Evolutionary conservation across 2,797 vertebrate species (phyloP).

Genomic region (Lacerta agilis): DNA sequence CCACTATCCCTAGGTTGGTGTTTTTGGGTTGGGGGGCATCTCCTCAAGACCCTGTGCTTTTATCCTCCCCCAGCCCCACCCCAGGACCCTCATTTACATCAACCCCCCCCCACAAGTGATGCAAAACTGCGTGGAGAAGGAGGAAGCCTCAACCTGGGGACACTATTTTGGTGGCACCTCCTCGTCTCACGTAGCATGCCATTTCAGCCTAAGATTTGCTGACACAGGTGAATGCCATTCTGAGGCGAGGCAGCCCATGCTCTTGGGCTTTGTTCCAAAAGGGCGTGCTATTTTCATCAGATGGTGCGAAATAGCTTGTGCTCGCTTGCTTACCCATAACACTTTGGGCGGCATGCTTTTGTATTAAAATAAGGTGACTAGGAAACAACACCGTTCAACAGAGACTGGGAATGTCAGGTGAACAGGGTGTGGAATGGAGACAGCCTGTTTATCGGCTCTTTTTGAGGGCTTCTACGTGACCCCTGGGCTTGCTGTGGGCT

Average conservation of each 20-base stretch:
- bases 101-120: too few relatives aligned
- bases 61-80: too few relatives aligned
- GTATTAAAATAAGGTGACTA: not conserved
- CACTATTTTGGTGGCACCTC: not conserved
- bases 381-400: not conserved
- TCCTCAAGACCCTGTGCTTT: too few relatives aligned
- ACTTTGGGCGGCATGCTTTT: not conserved
- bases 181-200: not conserved
- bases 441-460: not conserved
- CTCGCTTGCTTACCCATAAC: not conserved
- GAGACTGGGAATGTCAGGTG: not conserved
- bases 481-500: not conserved
- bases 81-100: not conserved
- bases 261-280: not conserved
- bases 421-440: not conserved
- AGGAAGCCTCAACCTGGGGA: not conserved
- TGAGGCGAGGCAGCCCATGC: not conserved
- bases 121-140: too few relatives aligned
- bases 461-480: not conserved
- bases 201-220: not conserved
- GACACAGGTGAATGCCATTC: not conserved
- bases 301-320: not conserved
- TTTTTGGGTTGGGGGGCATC: too few relatives aligned
- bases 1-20: too few relatives aligned
- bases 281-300: not conserved